Base-by-base conservation (phyloP, 2,888 invertebrate species). In the Callyntrura guangdongensis region DNA sequence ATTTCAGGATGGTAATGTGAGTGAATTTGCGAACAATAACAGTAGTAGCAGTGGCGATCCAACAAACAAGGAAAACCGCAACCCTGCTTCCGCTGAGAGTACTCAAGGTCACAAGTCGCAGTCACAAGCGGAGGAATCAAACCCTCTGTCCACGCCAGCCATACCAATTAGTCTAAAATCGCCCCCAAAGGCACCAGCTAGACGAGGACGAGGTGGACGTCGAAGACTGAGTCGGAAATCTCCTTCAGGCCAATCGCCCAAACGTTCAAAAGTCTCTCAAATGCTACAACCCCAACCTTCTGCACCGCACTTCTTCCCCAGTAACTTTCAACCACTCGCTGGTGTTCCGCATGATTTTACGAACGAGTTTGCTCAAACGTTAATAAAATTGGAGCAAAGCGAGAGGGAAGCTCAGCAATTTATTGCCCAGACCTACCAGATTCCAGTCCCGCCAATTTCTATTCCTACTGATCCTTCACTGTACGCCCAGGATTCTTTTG, bases 131-230 rank as follows among this genome's bases (percentile, higher is more conserved):
- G 59, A 45, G 0, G 36, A 77, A n/a, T 11, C 20, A 12, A 17
- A n/a, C 36, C 20, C 27, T 14, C 20, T 25, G n/a, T 77, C 83
- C 12, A 59, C 86, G 12, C 59, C 77, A 45, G 45, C 86, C 6
- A 22, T 53, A 5, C 67, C 81, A 4, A 12, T 36, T 0, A 86
- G 56, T 14, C 53, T 81, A 20, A 86, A 86, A 20, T 74, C 90
- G 9, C 86, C 86, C 6, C 83, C 83, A 0, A 72, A 74, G 36
- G 83, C 83, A 2, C 86, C 90, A 17, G 82, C 83, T 5, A 79
- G 90, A 14, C 22, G 90, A 6, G 90, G 89, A 12, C 56, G 90
- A 45, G 90, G 90, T 49, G 90, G 90, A 47, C 90, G 90, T 17
- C 72, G 87, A 11, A 82, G 90, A 53, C 69, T 47, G 45, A 86